These are phyloP conservation scores for Apodemus agrarius DNA, from an alignment of 2,797 vertebrate species.

Conservation along the genomic window DNA sequence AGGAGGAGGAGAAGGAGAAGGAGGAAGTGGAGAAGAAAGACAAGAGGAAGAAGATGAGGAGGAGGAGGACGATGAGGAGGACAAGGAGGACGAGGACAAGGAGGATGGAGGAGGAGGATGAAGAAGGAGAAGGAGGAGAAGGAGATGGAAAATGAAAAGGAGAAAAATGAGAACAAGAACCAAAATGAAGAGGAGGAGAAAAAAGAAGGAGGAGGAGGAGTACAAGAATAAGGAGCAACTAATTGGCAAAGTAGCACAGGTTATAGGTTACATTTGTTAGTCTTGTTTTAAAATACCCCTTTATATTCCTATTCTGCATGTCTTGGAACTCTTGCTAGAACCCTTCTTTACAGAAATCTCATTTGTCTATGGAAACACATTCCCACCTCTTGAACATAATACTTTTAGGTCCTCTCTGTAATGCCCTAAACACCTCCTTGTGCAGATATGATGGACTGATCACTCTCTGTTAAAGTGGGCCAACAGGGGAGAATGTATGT, in stretches of 20 bases:
- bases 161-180: no score
- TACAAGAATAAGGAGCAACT: no score
- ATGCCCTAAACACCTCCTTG: not conserved
- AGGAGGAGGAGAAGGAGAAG: not conserved
- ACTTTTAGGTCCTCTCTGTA: not conserved
- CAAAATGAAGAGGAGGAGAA: no score
- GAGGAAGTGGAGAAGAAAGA: no score
- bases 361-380: not conserved
- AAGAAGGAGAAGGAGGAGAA: no score
- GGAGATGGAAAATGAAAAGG: no score
- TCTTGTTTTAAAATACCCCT: not conserved
- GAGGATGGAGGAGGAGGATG: no score
- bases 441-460: not conserved
- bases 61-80: no score
- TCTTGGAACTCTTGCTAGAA: not conserved
- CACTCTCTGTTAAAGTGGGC: not conserved
- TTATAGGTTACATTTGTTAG: not conserved
- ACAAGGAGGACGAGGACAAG: not conserved
- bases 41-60: no score
- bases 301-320: not conserved
- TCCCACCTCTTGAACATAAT: accelerated
- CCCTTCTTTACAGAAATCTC: not conserved
- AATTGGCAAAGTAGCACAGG: not conserved
- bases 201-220: no score
- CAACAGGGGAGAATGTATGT: not conserved